A percentile compares a stretch with the other conserved stretches of the same genome.
phyloP scores from a whole-genome alignment of 2,888 invertebrate genomes.

The Homarus gammarus region DNA sequence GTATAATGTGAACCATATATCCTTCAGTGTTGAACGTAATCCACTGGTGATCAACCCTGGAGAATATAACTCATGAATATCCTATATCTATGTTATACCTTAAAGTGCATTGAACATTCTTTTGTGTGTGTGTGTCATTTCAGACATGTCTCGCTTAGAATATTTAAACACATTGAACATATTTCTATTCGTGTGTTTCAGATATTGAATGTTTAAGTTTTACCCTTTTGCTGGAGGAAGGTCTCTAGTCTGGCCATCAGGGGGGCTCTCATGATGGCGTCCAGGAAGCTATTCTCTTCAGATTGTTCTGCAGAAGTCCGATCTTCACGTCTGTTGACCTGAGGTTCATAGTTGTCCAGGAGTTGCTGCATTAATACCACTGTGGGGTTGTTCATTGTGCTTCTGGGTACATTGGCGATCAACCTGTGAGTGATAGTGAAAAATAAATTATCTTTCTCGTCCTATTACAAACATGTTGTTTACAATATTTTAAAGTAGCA shows the following conservation, averaged over 20 bases:
- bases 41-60: constrained; percentile 48
- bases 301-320: constrained; percentile 85
- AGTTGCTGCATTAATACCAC: constrained; percentile 86
- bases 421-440: constrained; percentile 25
- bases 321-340: constrained; percentile 86
- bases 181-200: too few relatives aligned
- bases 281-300: constrained; percentile 90
- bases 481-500: not conserved
- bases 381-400: constrained; percentile 15
- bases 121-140: too few relatives aligned
- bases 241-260: constrained; percentile 87
- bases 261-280: constrained; percentile 87
- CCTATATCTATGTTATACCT: too few relatives aligned
- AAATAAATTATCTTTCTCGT: not conserved
- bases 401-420: constrained; percentile 17
- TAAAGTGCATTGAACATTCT: too few relatives aligned
- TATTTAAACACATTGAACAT: too few relatives aligned
- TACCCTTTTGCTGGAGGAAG: constrained; percentile 84
- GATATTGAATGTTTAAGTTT: too few relatives aligned
- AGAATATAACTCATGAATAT: too few relatives aligned
- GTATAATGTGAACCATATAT: constrained; percentile 85
- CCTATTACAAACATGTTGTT: not conserved
- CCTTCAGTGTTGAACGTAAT: constrained; percentile 78
- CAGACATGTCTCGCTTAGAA: too few relatives aligned
- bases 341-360: constrained; percentile 89